These are phyloP conservation scores for Rhea pennata DNA, from an alignment of 2,113 vertebrate genomes.

Conservation along the genomic window DNA sequence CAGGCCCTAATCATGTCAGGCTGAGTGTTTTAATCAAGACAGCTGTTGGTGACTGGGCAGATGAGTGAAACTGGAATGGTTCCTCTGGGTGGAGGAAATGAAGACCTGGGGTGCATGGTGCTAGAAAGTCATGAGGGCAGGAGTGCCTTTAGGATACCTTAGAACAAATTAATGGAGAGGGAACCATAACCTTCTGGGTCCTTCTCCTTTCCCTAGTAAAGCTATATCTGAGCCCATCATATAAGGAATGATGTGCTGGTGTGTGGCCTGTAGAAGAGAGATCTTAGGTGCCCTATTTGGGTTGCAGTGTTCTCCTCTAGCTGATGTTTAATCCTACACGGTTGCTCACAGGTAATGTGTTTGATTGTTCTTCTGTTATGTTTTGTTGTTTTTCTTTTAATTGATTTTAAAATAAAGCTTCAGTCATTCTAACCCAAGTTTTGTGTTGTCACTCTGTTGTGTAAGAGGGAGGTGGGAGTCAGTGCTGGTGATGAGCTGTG, in stretches of 20 bases:
- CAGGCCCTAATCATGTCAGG: not conserved
- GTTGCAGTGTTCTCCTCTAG: not conserved
- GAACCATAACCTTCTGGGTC: not conserved
- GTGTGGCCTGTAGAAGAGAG: not conserved
- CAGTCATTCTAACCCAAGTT: constrained; percentile 22
- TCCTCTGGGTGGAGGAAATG: not conserved
- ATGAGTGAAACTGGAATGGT: not conserved
- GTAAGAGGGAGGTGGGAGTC: not conserved
- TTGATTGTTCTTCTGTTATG: constrained; percentile 18
- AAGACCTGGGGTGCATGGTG: not conserved
- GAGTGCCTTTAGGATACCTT: not conserved
- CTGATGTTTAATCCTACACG: not conserved
- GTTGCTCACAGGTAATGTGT: constrained; percentile 20
- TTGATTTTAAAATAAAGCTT: constrained; percentile 1
- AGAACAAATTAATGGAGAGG: not conserved
- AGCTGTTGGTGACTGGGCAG: not conserved
- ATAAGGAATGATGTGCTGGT: not conserved
- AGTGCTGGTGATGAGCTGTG: not conserved
- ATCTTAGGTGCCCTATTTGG: not conserved
- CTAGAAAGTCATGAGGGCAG: not conserved
- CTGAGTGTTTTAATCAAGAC: not conserved
- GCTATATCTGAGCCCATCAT: not conserved
- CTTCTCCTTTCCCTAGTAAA: not conserved
- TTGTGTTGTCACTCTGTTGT: constrained; percentile 49
- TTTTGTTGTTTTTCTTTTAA: constrained; percentile 35